phyloP scores from a whole-genome alignment of 2,113 vertebrate genomes.

The Gymnarchus niloticus region DNA sequence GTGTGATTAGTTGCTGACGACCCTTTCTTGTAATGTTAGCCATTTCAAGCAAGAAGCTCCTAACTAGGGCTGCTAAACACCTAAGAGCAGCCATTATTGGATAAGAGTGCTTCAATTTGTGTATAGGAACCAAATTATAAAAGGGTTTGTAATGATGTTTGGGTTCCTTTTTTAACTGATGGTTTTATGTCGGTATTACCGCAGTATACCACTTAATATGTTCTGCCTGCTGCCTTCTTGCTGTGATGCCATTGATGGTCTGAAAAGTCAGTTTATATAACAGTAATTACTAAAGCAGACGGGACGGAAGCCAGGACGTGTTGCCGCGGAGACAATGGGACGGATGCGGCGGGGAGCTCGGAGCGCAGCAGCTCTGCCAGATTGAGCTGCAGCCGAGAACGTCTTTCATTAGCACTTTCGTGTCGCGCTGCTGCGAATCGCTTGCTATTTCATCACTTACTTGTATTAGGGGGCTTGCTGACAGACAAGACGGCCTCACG shows the following conservation, averaged over 20 bases:
- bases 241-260: constrained; percentile 36
- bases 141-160: constrained; percentile 13
- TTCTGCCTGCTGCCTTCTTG: constrained; percentile 15
- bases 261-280: constrained; percentile 50
- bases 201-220: not conserved
- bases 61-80: not conserved
- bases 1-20: not conserved
- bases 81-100: constrained; percentile 2
- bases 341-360: constrained; percentile 41
- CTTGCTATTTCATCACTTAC: constrained; percentile 37
- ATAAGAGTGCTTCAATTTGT: not conserved
- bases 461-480: constrained; percentile 34
- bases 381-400: constrained; percentile 54
- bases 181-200: not conserved
- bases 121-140: not conserved
- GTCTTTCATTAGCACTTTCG: constrained; percentile 44
- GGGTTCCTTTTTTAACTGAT: constrained; percentile 1
- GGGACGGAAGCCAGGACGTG: constrained; percentile 48
- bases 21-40: not conserved
- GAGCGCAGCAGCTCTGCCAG: constrained; percentile 52
- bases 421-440: constrained; percentile 35
- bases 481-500: constrained; percentile 35
- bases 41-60: not conserved
- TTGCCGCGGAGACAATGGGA: constrained; percentile 41
- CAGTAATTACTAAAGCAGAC: constrained; percentile 58